Evolutionary conservation across 2,113 vertebrate genomes (phyloP), one percentile per base, ranked within the genome.

Genomic region (Caretta caretta): DNA sequence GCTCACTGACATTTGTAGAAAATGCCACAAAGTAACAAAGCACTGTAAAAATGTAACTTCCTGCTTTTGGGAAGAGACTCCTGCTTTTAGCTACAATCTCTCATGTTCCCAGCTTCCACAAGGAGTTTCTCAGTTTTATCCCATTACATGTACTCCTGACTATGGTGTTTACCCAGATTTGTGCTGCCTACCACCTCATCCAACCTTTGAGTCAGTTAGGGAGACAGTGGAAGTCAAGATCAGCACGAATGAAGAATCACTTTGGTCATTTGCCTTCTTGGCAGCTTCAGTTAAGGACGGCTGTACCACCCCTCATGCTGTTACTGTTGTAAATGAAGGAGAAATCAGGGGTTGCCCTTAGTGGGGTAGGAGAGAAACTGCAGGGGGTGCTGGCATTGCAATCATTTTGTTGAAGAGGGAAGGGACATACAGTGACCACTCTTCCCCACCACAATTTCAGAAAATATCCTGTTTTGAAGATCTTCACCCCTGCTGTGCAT

Each of bases 281-380:
- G 62, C 62, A 65, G 62, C 14, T 65, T 62, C 59, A 62, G 59
- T 35, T 62, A 31, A 62, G 59, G 59, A 62, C 13, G 29, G 29
- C 3, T 35, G 19, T 72, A 38, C 29, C 65, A 69, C 65, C 17
- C 35, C 5, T 31, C 16, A 14, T 5, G 11, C 29, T 79, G 46
- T 42, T 82, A 80, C 81, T 0, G 0, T 42, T 5, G 6, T 38
- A n/a, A 46, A 13, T 57, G 48, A 17, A 78, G 54, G 5, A 13
- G 31, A 90, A 82, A 87, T 42, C 72, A 49, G 72, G 76, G 13
- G 59, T 72, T 7, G 35, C 6, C 38, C 35, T 51, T 49, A 0
- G 6, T 29, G 62, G 76, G 54, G 1, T 2, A 69, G 80, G 38
- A 76, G 1, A 27, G 48, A 80, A 65, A 42, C 19, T 1, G 1